Evolutionary conservation across 2,113 vertebrate genomes (phyloP).

Genomic region (Calyptommatus sinebrachiatus): DNA sequence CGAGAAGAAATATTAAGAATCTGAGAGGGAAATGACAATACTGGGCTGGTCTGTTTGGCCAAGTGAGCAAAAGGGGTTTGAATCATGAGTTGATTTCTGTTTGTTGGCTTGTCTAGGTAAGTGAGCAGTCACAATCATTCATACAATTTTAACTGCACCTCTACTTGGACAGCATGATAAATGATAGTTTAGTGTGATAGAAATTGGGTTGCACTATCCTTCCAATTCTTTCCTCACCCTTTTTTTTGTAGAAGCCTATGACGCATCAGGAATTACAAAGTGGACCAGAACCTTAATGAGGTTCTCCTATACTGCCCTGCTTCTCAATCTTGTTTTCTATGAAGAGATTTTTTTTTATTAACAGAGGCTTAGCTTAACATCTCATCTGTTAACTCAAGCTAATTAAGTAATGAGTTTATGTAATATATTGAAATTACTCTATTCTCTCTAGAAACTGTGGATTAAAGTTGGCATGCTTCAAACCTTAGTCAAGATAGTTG

Average conservation of each 20-base stretch:
- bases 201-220: too few species aligned
- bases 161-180: not conserved
- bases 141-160: not conserved
- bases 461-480: not conserved
- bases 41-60: slow-evolving; percentile 3
- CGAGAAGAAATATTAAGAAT: not conserved
- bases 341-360: not conserved
- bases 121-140: not conserved
- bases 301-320: too few species aligned
- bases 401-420: not conserved
- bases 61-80: not conserved
- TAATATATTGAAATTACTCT: not conserved
- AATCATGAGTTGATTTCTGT: not conserved
- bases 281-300: not conserved
- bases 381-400: not conserved
- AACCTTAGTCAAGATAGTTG: not conserved
- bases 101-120: not conserved
- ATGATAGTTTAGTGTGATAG: not conserved
- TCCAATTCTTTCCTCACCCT: too few species aligned
- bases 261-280: not conserved
- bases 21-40: not conserved
- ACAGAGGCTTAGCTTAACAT: too few species aligned
- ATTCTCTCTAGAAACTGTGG: not conserved
- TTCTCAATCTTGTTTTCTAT: too few species aligned
- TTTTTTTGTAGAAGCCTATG: too few species aligned